Conservation (phyloP, 2,888 invertebrate genomes). For the Ceratothoa steindachneri region DNA sequence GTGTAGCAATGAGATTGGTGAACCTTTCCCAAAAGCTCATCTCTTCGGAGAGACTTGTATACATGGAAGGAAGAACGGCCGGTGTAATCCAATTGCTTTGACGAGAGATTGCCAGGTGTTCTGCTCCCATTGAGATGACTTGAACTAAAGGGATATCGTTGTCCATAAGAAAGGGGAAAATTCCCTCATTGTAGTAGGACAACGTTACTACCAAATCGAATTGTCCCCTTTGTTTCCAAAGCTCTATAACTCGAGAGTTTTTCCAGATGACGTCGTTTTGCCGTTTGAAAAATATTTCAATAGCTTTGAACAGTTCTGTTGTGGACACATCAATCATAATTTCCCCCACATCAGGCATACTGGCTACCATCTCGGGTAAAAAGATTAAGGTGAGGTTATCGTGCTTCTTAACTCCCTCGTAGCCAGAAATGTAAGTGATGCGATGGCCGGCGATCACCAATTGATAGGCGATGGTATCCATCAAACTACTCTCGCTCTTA, state of each 20-base stretch:
- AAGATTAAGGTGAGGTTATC: not conserved
- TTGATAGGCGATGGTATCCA: not conserved
- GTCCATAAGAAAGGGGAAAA: conserved; percentile 21
- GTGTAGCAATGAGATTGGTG: not conserved
- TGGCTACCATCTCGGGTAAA: not conserved
- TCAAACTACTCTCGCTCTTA: not conserved
- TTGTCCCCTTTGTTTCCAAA: conserved; percentile 19
- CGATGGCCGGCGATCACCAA: conserved; percentile 1
- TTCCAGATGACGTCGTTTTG: conserved; percentile 10
- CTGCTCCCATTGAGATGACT: conserved; percentile 21
- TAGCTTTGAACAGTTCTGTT: not conserved
- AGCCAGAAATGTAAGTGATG: not conserved
- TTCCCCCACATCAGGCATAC: not conserved
- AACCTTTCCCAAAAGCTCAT: conserved; percentile 24
- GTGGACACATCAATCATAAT: not conserved
- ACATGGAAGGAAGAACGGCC: conserved; percentile 10
- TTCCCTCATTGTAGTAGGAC: conserved; percentile 22
- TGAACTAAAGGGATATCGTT: no score
- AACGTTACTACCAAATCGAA: conserved; percentile 25
- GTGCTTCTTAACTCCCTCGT: not conserved
- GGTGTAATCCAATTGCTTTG: conserved; percentile 23
- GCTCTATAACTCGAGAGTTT: conserved; percentile 13
- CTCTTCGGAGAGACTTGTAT: conserved; percentile 1
- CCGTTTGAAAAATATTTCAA: not conserved
- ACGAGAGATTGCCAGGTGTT: not conserved